Percentiles rank a stretch among this genome's conserved stretches.
phyloP scores from a whole-genome alignment of 2,113 vertebrate species.

The Aix galericulata region DNA sequence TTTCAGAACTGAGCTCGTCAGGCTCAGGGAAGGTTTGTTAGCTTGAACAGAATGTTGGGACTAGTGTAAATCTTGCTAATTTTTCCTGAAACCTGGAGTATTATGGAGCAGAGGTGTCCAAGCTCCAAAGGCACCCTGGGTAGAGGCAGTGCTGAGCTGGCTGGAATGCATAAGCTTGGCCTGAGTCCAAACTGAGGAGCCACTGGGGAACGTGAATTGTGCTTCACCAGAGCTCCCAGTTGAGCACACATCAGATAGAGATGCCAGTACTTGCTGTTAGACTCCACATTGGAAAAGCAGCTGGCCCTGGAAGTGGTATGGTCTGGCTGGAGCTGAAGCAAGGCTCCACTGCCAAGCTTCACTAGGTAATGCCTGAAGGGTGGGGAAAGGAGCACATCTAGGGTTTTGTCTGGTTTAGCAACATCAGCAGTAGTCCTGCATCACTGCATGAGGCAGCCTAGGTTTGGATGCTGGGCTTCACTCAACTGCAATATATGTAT shows the following conservation, averaged over 20 bases:
- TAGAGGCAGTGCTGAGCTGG: background rate
- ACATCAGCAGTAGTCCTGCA: rapidly evolving
- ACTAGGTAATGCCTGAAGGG: background rate
- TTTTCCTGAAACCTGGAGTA: background rate
- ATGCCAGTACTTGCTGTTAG: background rate
- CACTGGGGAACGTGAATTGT: rapidly evolving
- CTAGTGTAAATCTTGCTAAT: background rate
- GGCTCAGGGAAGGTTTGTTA: background rate
- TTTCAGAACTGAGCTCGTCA: background rate
- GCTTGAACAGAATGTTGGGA: background rate
- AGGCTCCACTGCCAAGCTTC: rapidly evolving
- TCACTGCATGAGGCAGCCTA: background rate
- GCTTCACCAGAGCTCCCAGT: background rate
- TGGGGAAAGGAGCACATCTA: background rate
- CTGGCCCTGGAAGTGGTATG: background rate
- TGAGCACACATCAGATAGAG: rapidly evolving
- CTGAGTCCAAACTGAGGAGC: background rate
- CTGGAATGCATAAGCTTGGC: background rate
- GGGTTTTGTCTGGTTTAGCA: background rate
- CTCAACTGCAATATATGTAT: background rate
- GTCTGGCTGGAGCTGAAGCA: background rate
- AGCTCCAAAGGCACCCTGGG: background rate
- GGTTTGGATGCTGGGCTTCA: background rate
- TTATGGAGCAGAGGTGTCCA: background rate
- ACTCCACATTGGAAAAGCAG: rapidly evolving